These are phyloP conservation scores for Dufourea novaeangliae DNA, from an alignment of 1,140 invertebrate genomes.

Conservation along the genomic window DNA sequence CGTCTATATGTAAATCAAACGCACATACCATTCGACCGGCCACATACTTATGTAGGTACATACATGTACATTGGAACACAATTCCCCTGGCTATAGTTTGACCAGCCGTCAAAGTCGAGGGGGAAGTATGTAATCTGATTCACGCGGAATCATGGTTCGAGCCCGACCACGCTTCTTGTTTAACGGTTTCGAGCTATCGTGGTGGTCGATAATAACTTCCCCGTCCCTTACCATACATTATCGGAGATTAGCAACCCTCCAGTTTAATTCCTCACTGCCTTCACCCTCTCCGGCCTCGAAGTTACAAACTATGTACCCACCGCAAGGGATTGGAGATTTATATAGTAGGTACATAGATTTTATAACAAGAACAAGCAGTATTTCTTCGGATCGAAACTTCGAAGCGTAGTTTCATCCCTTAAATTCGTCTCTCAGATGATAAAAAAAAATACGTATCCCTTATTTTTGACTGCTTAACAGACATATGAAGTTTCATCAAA, in stretches of 20 bases:
- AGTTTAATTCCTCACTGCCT: background rate
- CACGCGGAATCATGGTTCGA: background rate
- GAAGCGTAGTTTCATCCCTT: no score
- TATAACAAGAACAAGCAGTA: no score
- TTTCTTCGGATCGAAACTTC: no score
- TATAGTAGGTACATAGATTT: no score
- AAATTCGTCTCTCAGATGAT: no score
- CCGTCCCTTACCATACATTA: background rate
- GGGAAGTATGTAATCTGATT: conserved; percentile 17
- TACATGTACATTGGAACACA: conserved; percentile 3
- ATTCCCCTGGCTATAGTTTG: conserved; percentile 1
- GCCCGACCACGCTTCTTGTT: background rate
- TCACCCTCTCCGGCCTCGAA: background rate
- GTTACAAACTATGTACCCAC: no score
- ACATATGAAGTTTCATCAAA: no score
- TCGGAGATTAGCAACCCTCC: conserved; percentile 15
- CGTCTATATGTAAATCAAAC: conserved; percentile 35
- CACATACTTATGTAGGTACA: no score
- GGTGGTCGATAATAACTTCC: background rate
- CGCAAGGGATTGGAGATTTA: no score
- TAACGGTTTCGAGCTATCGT: background rate
- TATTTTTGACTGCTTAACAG: no score
- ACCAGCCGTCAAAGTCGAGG: conserved; percentile 19
- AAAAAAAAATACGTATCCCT: no score
- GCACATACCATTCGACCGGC: conserved; percentile 2